Evolutionary conservation across 2,888 invertebrate genomes (phyloP).

Genomic region (Parthenolecanium corni): DNA sequence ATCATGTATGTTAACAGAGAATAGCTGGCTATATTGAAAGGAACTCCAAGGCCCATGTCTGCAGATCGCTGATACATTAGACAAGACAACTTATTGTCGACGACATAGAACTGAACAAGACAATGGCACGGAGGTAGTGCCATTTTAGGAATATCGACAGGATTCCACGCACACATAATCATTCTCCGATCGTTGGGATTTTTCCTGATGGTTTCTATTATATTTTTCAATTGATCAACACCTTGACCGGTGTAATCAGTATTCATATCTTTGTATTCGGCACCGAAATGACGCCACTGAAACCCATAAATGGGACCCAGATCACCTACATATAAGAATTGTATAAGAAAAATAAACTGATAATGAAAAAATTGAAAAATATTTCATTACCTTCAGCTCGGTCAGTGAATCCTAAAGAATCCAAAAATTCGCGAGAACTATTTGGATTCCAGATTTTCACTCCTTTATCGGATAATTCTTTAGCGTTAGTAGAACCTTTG

Average conservation of each 20-base stretch:
- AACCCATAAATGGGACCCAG: slow-evolving; percentile 96
- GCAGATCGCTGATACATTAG: slow-evolving; percentile 92
- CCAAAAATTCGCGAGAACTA: slow-evolving; percentile 78
- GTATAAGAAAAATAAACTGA: too few relatives aligned
- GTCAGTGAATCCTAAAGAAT: slow-evolving; percentile 67
- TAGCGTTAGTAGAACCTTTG: slow-evolving; percentile 77
- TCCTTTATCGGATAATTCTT: slow-evolving; percentile 60
- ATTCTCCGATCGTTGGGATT: slow-evolving; percentile 81
- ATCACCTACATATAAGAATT: slow-evolving; percentile 50
- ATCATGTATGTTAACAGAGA: slow-evolving; percentile 88
- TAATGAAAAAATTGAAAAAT: neutral
- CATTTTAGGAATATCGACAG: slow-evolving; percentile 75
- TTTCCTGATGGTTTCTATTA: slow-evolving; percentile 66
- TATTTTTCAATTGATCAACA: slow-evolving; percentile 72
- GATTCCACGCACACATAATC: slow-evolving; percentile 92
- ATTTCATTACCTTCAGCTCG: slow-evolving; percentile 60
- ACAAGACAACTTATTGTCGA: slow-evolving; percentile 70
- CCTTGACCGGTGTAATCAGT: slow-evolving; percentile 73
- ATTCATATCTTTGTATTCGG: slow-evolving; percentile 68
- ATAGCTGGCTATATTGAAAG: slow-evolving; percentile 97
- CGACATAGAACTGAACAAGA: slow-evolving; percentile 87
- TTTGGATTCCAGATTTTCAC: slow-evolving; percentile 96
- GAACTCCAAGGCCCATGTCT: slow-evolving; percentile 96
- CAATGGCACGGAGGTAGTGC: slow-evolving; percentile 95
- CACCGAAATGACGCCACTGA: slow-evolving; percentile 97